Evolutionary conservation across 2,888 invertebrate genomes (phyloP), one percentile per base, ranked within the genome.

Genomic region (Xestobium rufovillosum): DNA sequence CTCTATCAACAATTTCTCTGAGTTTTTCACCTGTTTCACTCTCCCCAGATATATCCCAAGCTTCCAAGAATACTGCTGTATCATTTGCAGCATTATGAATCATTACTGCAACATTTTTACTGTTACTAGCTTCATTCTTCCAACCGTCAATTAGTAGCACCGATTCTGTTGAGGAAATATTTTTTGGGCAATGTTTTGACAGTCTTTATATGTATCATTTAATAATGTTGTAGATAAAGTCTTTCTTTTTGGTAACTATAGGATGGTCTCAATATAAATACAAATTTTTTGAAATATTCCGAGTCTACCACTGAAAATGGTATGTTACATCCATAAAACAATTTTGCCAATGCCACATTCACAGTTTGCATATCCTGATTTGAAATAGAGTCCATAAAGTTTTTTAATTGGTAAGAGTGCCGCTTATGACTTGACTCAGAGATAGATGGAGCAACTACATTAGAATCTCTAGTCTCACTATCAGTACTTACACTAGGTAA

Each of bases 141-240:
- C 38, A 44, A 10, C 44, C 41, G 30, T 43, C 43, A 4, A 45
- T 33, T 10, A 47, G 26, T 31, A 48, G 10, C 2, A 30, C 30
- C 6, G 23, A 19, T n/a, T n/a, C n/a, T n/a, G n/a, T n/a, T n/a
- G n/a, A n/a, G n/a, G n/a, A n/a, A n/a, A n/a, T n/a, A n/a, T n/a
- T n/a, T n/a, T n/a, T n/a, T n/a, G n/a, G n/a, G n/a, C n/a, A n/a
- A n/a, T n/a, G n/a, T n/a, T n/a, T n/a, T n/a, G n/a, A n/a, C n/a
- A n/a, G n/a, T n/a, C n/a, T 8, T 19, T n/a, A 19, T 19, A 19
- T 6, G 23, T 19, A 8, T 19, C 6, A n/a, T 19, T n/a, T 19
- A 19, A 19, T 19, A 19, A 19, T 8, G 23, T 19, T 8, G 23
- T 8, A 19, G 23, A 19, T 19, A 19, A n/a, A 8, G 23, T 19